Evolutionary conservation across 1,140 invertebrate genomes (phyloP), one percentile per base, ranked within the genome.

Genomic region (Bicyclus anynana): DNA sequence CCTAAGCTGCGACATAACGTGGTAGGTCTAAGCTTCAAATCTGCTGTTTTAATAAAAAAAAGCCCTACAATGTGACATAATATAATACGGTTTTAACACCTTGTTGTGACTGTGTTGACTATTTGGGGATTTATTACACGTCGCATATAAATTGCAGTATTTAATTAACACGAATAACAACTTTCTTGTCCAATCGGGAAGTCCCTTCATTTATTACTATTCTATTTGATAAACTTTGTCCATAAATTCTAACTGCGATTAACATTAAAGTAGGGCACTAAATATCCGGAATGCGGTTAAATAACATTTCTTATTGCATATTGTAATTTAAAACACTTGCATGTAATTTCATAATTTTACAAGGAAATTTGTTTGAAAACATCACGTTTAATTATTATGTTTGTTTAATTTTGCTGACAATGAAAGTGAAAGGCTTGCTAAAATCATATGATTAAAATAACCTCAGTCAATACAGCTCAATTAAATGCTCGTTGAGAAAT

Each of bases 401-500:
- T 33, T 49, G 46, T 27, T 42, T 50, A 42, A 56, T 62, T 66
- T 51, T 37, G 53, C 18, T 38, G 61, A 77, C 74, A 77, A 82
- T 76, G 62, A 70, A 78, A 86, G 83, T 81, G 83, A 87, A 86
- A 84, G 84, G 83, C 59, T 60, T 56, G 63, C 47, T 50, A 54
- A 52, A 53, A 67, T 64, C 29, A 66, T 78, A 75, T 77, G 71
- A 80, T 84, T 79, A 80, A 78, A 72, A 79, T 76, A 69, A 77
- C 67, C 79, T 80, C 76, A 74, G 65, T 72, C 80, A 76, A 81
- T 77, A 82, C 59, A 75, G 78, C 63, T 73, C 77, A 84, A 84
- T 82, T 82, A 84, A 80, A 85, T 72, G 61, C 73, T 73, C 70
- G 80, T 85, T 87, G 83, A 77, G 83, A 59, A 87, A 87, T 69